A percentile compares a stretch with the other conserved stretches of the same genome.
Evolutionary conservation across 2,888 invertebrate species (phyloP).

Genomic region (Melanotus villosus): DNA sequence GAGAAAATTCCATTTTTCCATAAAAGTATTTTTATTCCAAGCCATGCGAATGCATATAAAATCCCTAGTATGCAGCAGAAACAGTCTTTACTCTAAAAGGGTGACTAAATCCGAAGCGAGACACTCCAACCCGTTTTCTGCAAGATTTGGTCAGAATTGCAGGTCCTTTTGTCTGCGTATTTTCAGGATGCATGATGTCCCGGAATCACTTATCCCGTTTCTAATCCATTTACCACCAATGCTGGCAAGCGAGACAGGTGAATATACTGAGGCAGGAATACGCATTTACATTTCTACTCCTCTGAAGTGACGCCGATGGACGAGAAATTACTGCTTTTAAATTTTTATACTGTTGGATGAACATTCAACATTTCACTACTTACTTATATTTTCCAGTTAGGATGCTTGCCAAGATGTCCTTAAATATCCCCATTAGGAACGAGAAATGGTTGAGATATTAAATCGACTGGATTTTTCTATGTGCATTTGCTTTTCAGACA

Average conservation of each 20-base stretch:
- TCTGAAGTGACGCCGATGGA: conserved; percentile 14
- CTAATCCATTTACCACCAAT: conserved; percentile 37
- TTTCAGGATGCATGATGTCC: conserved; percentile 13
- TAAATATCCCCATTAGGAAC: conserved; percentile 18
- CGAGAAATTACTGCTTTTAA: conserved; percentile 39
- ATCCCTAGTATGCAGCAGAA: background rate
- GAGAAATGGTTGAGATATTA: background rate
- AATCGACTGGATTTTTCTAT: conserved; percentile 7
- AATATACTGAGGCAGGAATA: conserved; percentile 7
- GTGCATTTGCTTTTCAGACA: too few relatives aligned
- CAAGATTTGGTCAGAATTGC: conserved; percentile 22
- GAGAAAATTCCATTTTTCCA: background rate
- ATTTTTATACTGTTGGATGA: conserved; percentile 31
- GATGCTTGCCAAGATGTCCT: conserved; percentile 28
- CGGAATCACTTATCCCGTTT: conserved; percentile 34
- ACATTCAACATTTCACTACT: too few relatives aligned
- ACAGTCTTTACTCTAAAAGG: conserved; percentile 5
- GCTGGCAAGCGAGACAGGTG: conserved; percentile 17
- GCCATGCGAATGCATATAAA: background rate
- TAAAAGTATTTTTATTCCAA: background rate
- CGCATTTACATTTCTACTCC: conserved; percentile 30
- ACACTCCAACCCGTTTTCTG: conserved; percentile 11
- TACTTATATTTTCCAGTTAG: conserved; percentile 24
- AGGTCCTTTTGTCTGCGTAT: conserved; percentile 16
- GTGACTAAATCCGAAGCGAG: conserved; percentile 3